These are phyloP conservation scores for Achroia grisella DNA, from an alignment of 1,140 invertebrate genomes.

Conservation along the genomic window DNA sequence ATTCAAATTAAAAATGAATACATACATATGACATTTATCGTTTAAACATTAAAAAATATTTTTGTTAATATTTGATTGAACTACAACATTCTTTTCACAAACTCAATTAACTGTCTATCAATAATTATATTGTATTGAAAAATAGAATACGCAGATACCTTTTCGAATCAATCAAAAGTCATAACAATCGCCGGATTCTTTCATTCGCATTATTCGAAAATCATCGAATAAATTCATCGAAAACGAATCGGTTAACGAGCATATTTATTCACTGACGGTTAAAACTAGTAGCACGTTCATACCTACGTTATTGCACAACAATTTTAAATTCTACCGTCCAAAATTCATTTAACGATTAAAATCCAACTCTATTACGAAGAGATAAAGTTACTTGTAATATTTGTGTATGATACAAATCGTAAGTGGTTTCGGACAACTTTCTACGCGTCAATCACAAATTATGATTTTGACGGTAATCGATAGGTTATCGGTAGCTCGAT, in stretches of 20 bases:
- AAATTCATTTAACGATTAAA: not conserved
- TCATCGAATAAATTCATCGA: slow-evolving; percentile 28
- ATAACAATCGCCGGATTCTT: slow-evolving; percentile 9
- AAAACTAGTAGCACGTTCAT: slow-evolving; percentile 45
- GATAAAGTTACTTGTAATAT: not conserved
- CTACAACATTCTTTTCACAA: no score
- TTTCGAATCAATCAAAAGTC: slow-evolving; percentile 14
- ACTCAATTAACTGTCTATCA: not conserved
- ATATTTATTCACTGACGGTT: slow-evolving; percentile 29
- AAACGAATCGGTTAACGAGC: slow-evolving; percentile 51
- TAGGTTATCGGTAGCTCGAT: slow-evolving; percentile 51
- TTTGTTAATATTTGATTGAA: no score
- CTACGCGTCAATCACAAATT: slow-evolving; percentile 54
- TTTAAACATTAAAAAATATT: no score
- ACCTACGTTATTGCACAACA: slow-evolving; percentile 1
- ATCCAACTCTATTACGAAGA: not conserved
- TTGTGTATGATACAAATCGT: not conserved
- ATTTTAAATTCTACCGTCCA: not conserved
- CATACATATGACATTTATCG: no score
- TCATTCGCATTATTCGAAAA: slow-evolving; percentile 17
- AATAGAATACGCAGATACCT: slow-evolving; percentile 13
- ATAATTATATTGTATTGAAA: slow-evolving; percentile 10
- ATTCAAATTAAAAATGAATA: no score
- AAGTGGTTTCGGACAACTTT: slow-evolving; percentile 26
- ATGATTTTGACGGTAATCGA: slow-evolving; percentile 46